Evolutionary conservation across 1,140 invertebrate genomes (phyloP), one percentile per base, ranked within the genome.

Genomic region (Psix sp.): DNA sequence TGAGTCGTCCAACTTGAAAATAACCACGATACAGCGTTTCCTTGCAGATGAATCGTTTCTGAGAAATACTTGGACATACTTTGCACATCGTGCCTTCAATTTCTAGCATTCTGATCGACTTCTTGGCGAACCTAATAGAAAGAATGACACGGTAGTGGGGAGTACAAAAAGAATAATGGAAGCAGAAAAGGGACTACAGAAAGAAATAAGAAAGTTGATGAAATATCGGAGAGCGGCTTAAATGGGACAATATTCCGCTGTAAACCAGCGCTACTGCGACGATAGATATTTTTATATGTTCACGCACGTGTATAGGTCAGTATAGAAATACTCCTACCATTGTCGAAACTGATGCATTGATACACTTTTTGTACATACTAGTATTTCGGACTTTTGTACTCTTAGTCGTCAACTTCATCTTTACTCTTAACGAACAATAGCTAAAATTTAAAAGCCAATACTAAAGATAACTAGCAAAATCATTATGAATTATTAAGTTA

Each of bases 201-300:
- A 74, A 84, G 71, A 78, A 84, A 82, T 83, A 85, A 82, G 81
- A 81, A 84, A 84, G 80, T 85, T 86, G 84, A 86, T 86, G 84
- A 86, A 85, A 85, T 86, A 86, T 86, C 82, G 83, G 84, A 85
- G 83, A 84, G 78, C 83, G 82, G 82, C 84, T 86, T 84, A 84
- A 77, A 74, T 78, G 77, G 83, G 80, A 86, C 84, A 86, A 85
- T 86, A 84, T 85, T 86, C 83, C 63, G 80, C 78, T 84, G 83
- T 84, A 85, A 84, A 86, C 79, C 78, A 77, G 79, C 84, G 67
- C 63, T 80, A 57, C 77, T 49, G 74, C 71, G 63, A 79, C 83
- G 79, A 83, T 84, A 83, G 83, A 83, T 84, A 84, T 75, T 77
- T 74, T 71, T 74, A 63, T 72, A 65, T 63, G 43, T 67, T 48